Evolutionary conservation across 2,113 vertebrate species (phyloP).

Genomic region (Mus pahari): DNA sequence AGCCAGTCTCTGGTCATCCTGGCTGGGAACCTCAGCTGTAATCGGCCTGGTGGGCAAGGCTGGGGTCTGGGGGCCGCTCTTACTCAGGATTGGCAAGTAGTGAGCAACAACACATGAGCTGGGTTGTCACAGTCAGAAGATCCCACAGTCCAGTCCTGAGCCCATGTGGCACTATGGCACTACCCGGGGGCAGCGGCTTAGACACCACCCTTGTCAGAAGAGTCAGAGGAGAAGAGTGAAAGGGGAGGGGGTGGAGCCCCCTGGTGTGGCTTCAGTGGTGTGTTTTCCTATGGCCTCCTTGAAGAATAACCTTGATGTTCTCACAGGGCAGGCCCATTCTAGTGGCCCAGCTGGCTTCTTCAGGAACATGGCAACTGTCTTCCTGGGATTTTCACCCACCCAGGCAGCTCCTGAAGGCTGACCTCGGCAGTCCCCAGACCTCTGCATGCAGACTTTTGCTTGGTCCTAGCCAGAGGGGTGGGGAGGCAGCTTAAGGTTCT

Average conservation of each 20-base stretch:
- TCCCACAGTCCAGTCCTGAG: neutral
- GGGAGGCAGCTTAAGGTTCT: no score
- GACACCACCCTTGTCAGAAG: neutral
- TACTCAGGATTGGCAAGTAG: no score
- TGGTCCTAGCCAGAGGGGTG: accelerated
- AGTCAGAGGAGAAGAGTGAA: neutral
- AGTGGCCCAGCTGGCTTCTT: neutral
- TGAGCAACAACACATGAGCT: accelerated
- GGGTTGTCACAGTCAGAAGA: neutral
- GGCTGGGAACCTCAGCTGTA: neutral
- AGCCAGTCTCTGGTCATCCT: neutral
- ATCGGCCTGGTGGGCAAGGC: accelerated
- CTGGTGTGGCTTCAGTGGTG: neutral
- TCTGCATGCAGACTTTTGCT: accelerated
- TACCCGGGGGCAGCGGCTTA: neutral
- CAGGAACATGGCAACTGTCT: accelerated
- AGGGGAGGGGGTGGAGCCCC: neutral
- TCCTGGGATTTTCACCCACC: accelerated
- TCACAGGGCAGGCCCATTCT: accelerated
- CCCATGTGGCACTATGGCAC: accelerated
- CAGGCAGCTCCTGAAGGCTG: accelerated
- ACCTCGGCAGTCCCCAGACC: accelerated
- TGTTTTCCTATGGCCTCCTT: neutral
- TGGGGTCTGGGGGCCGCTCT: neutral
- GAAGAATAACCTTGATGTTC: neutral